Evolutionary conservation across 2,888 invertebrate species (phyloP).

Genomic region (Xiphydria camelus): DNA sequence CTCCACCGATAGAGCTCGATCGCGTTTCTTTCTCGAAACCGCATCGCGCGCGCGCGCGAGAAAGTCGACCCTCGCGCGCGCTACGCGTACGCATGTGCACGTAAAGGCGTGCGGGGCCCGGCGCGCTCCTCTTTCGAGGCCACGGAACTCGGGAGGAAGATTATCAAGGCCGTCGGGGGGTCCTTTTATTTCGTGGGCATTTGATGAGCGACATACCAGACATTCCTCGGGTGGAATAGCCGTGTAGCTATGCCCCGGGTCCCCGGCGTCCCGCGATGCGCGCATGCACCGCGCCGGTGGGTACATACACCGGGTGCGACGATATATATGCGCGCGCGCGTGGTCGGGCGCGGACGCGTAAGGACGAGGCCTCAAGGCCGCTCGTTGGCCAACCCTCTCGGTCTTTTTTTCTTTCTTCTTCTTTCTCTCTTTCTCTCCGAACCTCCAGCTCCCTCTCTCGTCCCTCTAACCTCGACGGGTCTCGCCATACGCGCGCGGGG

Average conservation of each 20-base stretch:
- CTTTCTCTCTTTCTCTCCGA: too few relatives aligned
- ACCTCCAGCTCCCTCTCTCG: too few relatives aligned
- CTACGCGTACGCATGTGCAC: conserved; percentile 3
- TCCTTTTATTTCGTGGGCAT: conserved; percentile 53
- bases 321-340: conserved; percentile 11
- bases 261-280: too few relatives aligned
- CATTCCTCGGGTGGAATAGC: conserved; percentile 52
- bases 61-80: conserved; percentile 13
- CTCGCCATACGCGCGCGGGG: conserved; percentile 12
- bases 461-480: too few relatives aligned
- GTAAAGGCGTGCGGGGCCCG: conserved; percentile 8
- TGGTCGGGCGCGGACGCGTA: conserved; percentile 23
- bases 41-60: conserved; percentile 11
- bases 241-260: conserved; percentile 28
- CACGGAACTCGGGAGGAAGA: conserved; percentile 25
- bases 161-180: conserved; percentile 47
- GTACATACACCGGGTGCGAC: not conserved
- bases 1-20: too few relatives aligned
- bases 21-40: not conserved
- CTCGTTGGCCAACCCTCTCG: conserved; percentile 33
- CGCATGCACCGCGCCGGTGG: conserved; percentile 13
- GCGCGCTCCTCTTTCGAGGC: conserved; percentile 8
- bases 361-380: conserved; percentile 40
- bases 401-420: too few relatives aligned
- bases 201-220: conserved; percentile 55